A percentile compares a stretch with the other conserved stretches of the same genome.
Evolutionary conservation across 2,113 vertebrate genomes (phyloP).

Genomic region (Dromiciops gliroides): DNA sequence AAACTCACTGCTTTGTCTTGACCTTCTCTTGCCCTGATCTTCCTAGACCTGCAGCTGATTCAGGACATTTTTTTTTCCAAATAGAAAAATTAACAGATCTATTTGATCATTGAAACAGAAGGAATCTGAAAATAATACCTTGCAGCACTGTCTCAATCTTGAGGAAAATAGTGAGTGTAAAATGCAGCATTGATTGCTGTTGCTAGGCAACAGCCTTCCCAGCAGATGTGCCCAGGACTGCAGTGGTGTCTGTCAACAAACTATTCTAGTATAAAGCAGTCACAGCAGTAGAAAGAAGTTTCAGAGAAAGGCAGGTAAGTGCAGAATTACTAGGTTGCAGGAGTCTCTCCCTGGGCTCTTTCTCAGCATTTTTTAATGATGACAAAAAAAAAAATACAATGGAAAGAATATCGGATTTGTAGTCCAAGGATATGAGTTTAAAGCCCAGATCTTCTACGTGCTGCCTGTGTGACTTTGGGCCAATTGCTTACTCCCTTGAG

Average conservation of each 20-base stretch:
- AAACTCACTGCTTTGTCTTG: constrained; percentile 71
- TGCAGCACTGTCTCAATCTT: constrained; percentile 78
- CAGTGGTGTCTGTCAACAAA: constrained; percentile 73
- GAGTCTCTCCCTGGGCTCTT: constrained; percentile 51
- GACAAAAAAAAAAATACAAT: neutral
- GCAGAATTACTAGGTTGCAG: neutral
- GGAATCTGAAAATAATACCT: constrained; percentile 74
- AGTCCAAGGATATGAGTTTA: neutral
- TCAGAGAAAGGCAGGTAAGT: constrained; percentile 53
- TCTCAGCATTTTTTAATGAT: constrained; percentile 20
- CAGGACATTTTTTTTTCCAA: constrained; percentile 23
- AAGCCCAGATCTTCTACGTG: neutral
- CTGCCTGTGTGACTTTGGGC: neutral
- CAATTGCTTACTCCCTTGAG: neutral
- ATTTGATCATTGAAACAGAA: constrained; percentile 74
- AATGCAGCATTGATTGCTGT: constrained; percentile 82
- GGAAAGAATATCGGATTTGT: neutral
- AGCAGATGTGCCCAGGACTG: constrained; percentile 79
- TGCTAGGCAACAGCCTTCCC: constrained; percentile 84
- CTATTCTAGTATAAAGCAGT: constrained; percentile 44
- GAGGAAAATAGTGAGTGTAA: constrained; percentile 75
- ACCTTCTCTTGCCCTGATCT: constrained; percentile 68
- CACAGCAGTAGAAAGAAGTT: constrained; percentile 50
- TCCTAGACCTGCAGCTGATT: constrained; percentile 23
- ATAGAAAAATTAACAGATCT: constrained; percentile 61